These are phyloP conservation scores for Rotaria sp. DNA, from an alignment of 2,888 invertebrate species.

Conservation along the genomic window DNA sequence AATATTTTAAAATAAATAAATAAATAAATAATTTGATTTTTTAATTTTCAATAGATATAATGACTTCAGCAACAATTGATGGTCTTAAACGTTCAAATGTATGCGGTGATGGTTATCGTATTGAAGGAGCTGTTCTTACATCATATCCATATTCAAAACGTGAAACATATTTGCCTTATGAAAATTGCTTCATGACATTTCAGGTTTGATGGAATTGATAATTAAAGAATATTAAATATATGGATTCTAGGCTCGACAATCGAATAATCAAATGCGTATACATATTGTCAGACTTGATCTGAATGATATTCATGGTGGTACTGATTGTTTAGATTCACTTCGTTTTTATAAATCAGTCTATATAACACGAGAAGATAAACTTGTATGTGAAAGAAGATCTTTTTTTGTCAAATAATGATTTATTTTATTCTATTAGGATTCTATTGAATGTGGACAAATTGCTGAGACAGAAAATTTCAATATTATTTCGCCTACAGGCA, in stretches of 20 bases:
- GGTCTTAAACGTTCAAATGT: background rate
- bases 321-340: background rate
- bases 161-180: background rate
- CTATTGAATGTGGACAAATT: background rate
- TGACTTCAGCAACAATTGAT: background rate
- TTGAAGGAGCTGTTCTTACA: background rate
- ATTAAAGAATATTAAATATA: too few species aligned
- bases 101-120: conserved; percentile 27
- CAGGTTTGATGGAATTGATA: background rate
- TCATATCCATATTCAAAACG: background rate
- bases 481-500: background rate
- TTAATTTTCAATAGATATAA: background rate
- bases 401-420: background rate
- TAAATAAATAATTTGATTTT: too few species aligned
- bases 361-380: background rate
- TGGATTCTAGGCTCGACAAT: background rate
- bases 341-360: background rate
- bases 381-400: background rate
- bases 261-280: background rate
- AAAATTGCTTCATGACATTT: conserved; percentile 8
- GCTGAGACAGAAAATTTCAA: background rate
- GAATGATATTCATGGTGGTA: background rate
- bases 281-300: background rate
- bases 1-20: too few species aligned
- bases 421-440: background rate